These are phyloP conservation scores for Sardinella longiceps DNA, from an alignment of 2,797 vertebrate genomes.

Conservation along the genomic window DNA sequence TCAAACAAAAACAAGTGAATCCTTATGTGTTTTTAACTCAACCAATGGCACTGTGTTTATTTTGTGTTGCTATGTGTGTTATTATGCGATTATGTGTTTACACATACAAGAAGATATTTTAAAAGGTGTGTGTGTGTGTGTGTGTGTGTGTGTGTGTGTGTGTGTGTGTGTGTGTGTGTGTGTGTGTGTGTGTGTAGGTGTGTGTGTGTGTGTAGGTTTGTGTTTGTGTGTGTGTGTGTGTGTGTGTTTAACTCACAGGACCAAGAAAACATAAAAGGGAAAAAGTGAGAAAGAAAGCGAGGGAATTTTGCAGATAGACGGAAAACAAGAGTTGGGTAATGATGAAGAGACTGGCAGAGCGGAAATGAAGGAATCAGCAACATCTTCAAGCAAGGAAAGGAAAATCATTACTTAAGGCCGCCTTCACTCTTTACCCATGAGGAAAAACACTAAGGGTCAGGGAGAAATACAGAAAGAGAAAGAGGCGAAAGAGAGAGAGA, in stretches of 20 bases:
- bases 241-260: background rate
- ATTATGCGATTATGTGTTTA: background rate
- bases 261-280: background rate
- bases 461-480: background rate
- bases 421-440: background rate
- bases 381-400: background rate
- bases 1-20: slow-evolving; percentile 15
- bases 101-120: background rate
- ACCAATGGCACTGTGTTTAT: background rate
- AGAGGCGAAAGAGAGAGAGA: background rate
- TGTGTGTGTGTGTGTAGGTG: background rate
- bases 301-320: background rate
- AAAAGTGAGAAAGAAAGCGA: background rate
- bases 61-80: background rate
- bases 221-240: background rate
- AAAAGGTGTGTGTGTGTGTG: background rate
- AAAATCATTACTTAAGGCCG: background rate
- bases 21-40: background rate
- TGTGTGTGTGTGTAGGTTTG: background rate
- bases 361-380: background rate
- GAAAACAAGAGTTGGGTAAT: background rate
- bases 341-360: background rate
- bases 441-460: background rate
- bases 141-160: background rate
- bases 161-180: background rate